Evolutionary conservation across 2,113 vertebrate species (phyloP).

Genomic region (Heterochromis multidens): DNA sequence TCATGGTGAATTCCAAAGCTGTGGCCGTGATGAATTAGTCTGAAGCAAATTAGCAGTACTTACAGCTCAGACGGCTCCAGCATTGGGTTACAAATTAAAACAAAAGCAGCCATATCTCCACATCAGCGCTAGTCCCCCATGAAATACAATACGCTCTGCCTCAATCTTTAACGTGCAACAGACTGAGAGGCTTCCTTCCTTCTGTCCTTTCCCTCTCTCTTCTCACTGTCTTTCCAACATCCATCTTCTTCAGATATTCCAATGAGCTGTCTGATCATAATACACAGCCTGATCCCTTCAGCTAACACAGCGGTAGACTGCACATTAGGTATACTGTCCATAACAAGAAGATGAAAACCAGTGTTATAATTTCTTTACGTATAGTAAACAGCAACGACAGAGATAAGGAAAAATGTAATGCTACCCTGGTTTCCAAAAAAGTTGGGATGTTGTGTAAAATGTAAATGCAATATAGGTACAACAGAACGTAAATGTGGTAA

Average conservation of each 20-base stretch:
- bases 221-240: not conserved
- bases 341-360: not conserved
- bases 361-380: not conserved
- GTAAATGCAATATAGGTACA: not conserved
- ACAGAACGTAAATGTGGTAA: not conserved
- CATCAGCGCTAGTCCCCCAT: constrained; percentile 67
- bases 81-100: constrained; percentile 75
- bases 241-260: not conserved
- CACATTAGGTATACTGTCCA: not conserved
- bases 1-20: constrained; percentile 55
- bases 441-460: not conserved
- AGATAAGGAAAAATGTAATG: not conserved
- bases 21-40: constrained; percentile 67
- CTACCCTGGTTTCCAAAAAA: too few relatives aligned
- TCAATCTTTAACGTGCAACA: constrained; percentile 29
- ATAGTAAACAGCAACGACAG: not conserved
- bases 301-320: not conserved
- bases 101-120: constrained; percentile 70
- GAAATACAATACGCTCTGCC: constrained; percentile 65
- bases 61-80: constrained; percentile 72
- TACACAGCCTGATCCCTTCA: not conserved
- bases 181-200: constrained; percentile 46
- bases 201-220: constrained; percentile 10
- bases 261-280: not conserved
- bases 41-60: constrained; percentile 71